Percentiles rank a stretch among this genome's conserved stretches.
Conservation (phyloP, 2,888 invertebrate species). For the Dryobotodes eremita region DNA sequence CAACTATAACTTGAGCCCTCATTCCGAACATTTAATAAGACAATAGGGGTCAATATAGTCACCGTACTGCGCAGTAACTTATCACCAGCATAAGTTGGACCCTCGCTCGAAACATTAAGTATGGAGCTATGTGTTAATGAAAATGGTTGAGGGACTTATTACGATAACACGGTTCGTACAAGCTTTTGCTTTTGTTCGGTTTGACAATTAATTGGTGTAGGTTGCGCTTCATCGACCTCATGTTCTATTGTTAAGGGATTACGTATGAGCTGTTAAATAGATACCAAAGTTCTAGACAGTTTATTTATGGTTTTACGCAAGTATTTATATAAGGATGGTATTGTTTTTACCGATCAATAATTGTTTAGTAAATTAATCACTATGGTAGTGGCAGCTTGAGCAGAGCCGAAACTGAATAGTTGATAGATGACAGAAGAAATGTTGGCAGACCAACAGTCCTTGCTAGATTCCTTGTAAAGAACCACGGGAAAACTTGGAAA, state of each 20-base stretch:
- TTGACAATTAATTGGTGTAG: conserved; percentile 61
- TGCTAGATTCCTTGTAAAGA: background rate
- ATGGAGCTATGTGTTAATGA: background rate
- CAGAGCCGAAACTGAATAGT: background rate
- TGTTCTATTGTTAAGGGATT: conserved; percentile 50
- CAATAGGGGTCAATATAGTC: conserved; percentile 29
- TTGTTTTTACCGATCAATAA: background rate
- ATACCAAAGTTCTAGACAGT: conserved; percentile 4
- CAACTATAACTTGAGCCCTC: conserved; percentile 39
- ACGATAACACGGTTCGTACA: conserved; percentile 46
- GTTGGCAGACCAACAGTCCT: background rate
- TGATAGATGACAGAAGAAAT: background rate
- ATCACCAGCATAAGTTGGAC: background rate
- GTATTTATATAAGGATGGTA: background rate
- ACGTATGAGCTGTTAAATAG: conserved; percentile 18
- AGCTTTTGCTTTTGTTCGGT: conserved; percentile 58
- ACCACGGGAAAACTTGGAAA: background rate
- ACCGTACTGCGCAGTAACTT: conserved; percentile 20
- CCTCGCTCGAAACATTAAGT: background rate
- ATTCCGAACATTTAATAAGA: conserved; percentile 11
- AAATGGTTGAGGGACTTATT: conserved; percentile 36
- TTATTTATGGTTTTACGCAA: background rate
- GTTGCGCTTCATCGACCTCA: conserved; percentile 50
- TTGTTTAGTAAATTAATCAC: no score
- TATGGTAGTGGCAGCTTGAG: background rate